phyloP scores from a whole-genome alignment of 2,797 vertebrate genomes.

The Hemibagrus guttatus region DNA sequence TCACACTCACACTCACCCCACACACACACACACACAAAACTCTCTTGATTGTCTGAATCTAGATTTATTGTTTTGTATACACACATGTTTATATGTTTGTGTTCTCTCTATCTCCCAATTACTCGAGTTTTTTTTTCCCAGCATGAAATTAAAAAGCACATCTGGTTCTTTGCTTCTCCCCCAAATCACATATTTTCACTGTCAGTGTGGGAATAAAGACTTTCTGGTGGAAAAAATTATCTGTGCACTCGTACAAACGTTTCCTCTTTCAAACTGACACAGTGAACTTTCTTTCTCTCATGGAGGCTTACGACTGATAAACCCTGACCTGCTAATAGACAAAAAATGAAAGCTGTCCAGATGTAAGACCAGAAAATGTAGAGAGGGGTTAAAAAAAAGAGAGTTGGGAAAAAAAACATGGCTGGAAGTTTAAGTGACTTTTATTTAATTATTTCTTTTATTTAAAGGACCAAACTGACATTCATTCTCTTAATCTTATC shows the following conservation, averaged over 20 bases:
- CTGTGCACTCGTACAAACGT: conserved; percentile 4
- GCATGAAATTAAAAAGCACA: conserved; percentile 46
- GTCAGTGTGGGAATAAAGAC: conserved; percentile 15
- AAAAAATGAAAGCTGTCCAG: background rate
- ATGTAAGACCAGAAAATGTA: background rate
- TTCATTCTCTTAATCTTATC: background rate
- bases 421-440: background rate
- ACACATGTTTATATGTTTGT: conserved; percentile 28
- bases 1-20: no score
- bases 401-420: background rate
- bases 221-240: conserved; percentile 20
- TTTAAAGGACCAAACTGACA: background rate
- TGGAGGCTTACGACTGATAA: background rate
- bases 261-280: conserved; percentile 26
- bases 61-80: conserved; percentile 4
- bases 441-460: no score
- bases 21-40: conserved; percentile 13
- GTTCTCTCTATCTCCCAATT: background rate
- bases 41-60: background rate
- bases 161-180: conserved; percentile 43
- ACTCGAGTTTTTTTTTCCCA: conserved; percentile 33
- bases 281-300: background rate
- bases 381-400: background rate
- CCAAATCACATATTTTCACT: conserved; percentile 23
- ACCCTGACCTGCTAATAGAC: background rate